Evolutionary conservation across 2,888 invertebrate species (phyloP).

Genomic region (Nymphalis c-album): DNA sequence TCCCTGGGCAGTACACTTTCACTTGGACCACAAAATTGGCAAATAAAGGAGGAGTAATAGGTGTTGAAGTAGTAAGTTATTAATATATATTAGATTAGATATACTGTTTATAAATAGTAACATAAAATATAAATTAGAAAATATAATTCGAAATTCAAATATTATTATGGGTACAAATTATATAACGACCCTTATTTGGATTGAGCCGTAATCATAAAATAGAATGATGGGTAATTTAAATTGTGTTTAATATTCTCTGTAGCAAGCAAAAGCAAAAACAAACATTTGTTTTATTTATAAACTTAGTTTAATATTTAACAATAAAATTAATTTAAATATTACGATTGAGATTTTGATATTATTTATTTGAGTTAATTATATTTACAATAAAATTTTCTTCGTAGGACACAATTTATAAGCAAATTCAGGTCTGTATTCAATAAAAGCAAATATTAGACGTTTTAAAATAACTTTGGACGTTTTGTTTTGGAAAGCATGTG

Average conservation of each 20-base stretch:
- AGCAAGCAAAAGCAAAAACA: too few species aligned
- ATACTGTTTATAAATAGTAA: too few species aligned
- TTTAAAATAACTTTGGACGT: conserved; percentile 29
- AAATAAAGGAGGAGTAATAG: conserved; percentile 89
- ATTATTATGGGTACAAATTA: too few species aligned
- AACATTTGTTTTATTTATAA: not conserved
- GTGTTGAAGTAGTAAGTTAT: conserved; percentile 81
- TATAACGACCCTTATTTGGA: too few species aligned
- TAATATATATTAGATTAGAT: not conserved
- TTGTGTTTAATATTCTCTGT: too few species aligned
- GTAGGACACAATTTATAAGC: conserved; percentile 80
- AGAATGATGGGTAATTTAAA: too few species aligned
- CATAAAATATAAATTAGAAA: too few species aligned
- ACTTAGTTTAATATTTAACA: too few species aligned
- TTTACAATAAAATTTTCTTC: conserved; percentile 57
- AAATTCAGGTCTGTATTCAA: conserved; percentile 80
- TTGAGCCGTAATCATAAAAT: too few species aligned
- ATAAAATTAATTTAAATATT: not conserved
- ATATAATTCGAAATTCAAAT: too few species aligned
- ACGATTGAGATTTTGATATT: not conserved
- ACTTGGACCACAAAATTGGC: conserved; percentile 97
- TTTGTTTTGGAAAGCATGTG: conserved; percentile 58
- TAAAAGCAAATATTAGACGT: conserved; percentile 40
- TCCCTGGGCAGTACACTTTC: conserved; percentile 98
- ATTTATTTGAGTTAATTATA: conserved; percentile 6